Evolutionary conservation across 92 coral and sea anemone genomes (phyloP).

Genomic region (Epizoanthus ramosus): DNA sequence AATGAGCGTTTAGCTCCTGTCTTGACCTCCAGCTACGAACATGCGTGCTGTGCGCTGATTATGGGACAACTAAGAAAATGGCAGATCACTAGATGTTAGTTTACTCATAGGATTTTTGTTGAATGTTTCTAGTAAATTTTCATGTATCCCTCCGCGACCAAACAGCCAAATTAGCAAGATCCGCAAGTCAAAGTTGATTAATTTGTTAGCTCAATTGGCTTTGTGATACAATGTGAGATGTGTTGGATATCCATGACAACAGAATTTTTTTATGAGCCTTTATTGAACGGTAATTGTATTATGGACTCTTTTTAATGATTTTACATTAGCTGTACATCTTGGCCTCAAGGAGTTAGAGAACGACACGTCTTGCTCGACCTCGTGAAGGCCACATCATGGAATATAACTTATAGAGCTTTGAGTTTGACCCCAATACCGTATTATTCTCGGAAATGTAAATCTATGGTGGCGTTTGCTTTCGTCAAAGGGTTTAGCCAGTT

Average conservation of each 20-base stretch:
- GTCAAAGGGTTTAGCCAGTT: constrained; percentile 8
- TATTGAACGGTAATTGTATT: constrained; percentile 78
- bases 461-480: background rate
- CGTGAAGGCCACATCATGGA: constrained; percentile 19
- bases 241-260: constrained; percentile 74
- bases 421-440: constrained; percentile 35
- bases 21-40: constrained; percentile 48
- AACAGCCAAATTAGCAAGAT: constrained; percentile 31
- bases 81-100: background rate
- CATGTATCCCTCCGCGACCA: constrained; percentile 48
- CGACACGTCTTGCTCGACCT: constrained; percentile 10
- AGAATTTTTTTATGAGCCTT: constrained; percentile 70
- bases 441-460: background rate
- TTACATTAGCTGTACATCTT: constrained; percentile 45
- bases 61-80: background rate
- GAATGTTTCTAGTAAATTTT: constrained; percentile 28
- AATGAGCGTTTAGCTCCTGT: constrained; percentile 44
- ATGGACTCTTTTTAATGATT: constrained; percentile 67
- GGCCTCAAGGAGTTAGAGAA: constrained; percentile 32
- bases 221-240: constrained; percentile 60
- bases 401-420: constrained; percentile 27
- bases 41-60: constrained; percentile 44
- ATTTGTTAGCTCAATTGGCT: constrained; percentile 73
- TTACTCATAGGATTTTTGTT: constrained; percentile 8
- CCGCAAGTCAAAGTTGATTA: constrained; percentile 69